Conservation (phyloP, 2,888 invertebrate genomes). For the Uloborus plumipes region DNA sequence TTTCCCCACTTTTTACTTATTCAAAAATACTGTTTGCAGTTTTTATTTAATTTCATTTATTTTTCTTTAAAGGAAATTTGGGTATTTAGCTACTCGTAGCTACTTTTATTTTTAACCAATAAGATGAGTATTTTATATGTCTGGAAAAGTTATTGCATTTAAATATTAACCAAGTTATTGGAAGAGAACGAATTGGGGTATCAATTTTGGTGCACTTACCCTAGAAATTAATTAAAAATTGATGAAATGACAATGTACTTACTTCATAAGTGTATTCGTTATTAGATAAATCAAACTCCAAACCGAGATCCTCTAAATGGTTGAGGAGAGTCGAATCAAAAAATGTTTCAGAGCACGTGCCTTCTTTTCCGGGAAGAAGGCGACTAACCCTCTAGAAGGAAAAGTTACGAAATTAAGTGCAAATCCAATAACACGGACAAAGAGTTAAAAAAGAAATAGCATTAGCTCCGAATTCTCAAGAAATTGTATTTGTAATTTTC, state of each 20-base stretch:
- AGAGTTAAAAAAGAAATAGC: not conserved
- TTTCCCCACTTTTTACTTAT: no score
- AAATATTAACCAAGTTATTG: no score
- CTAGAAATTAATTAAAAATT: not conserved
- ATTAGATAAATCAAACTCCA: slow-evolving; percentile 39
- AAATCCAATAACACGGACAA: not conserved
- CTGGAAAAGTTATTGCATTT: no score
- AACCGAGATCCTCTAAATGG: not conserved
- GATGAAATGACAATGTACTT: not conserved
- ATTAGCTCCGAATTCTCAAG: not conserved
- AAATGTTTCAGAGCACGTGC: slow-evolving; percentile 31
- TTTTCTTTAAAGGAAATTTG: no score
- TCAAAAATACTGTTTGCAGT: no score
- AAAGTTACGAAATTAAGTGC: not conserved
- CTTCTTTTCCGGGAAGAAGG: slow-evolving; percentile 30
- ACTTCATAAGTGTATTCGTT: slow-evolving; percentile 52
- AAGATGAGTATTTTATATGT: no score
- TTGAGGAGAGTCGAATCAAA: slow-evolving; percentile 10
- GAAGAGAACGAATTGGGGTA: no score
- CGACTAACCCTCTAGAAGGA: slow-evolving; percentile 30
- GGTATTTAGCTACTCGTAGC: no score
- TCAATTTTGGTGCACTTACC: no score
- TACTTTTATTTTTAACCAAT: no score
- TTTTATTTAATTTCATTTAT: no score
- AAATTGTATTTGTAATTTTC: no score